phyloP scores from a whole-genome alignment of 64 coral and sea anemone species.

The Porites lutea region DNA sequence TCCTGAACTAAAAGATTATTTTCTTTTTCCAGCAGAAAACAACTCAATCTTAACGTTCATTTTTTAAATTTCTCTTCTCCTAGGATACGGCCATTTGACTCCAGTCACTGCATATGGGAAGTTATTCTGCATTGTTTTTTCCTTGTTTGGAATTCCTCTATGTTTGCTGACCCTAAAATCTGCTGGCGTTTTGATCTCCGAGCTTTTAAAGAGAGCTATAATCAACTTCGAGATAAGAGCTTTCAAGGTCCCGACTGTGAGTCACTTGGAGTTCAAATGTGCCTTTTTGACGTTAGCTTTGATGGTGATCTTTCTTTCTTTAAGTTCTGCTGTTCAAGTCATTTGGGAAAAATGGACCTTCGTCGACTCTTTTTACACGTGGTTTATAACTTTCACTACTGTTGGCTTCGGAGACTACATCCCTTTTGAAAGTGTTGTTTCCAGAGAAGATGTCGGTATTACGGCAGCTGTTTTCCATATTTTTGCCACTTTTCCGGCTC shows the following conservation, averaged over 20 bases:
- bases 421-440: slow-evolving; percentile 17
- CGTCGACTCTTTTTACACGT: slow-evolving; percentile 36
- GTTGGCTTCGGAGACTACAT: slow-evolving; percentile 64
- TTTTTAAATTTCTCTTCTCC: not conserved
- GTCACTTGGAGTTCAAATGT: slow-evolving; percentile 54
- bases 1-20: not conserved
- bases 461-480: slow-evolving; percentile 21
- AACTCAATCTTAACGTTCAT: no score
- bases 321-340: slow-evolving; percentile 13
- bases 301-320: slow-evolving; percentile 26
- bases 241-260: not conserved
- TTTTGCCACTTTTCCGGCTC: slow-evolving; percentile 13
- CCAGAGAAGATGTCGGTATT: not conserved
- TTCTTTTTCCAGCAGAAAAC: not conserved
- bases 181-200: slow-evolving; percentile 33
- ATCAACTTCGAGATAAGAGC: slow-evolving; percentile 10
- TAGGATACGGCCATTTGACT: slow-evolving; percentile 56
- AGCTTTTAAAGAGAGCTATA: not conserved
- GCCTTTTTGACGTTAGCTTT: not conserved
- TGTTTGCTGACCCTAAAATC: slow-evolving; percentile 51
- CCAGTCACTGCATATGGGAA: slow-evolving; percentile 46
- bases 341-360: slow-evolving; percentile 29
- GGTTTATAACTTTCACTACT: slow-evolving; percentile 40
- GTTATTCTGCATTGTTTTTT: slow-evolving; percentile 32
- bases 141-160: slow-evolving; percentile 39